A percentile compares a stretch with the other conserved stretches of the same genome.
Conservation (phyloP, 2,888 invertebrate genomes). For the Erynnis tages region DNA sequence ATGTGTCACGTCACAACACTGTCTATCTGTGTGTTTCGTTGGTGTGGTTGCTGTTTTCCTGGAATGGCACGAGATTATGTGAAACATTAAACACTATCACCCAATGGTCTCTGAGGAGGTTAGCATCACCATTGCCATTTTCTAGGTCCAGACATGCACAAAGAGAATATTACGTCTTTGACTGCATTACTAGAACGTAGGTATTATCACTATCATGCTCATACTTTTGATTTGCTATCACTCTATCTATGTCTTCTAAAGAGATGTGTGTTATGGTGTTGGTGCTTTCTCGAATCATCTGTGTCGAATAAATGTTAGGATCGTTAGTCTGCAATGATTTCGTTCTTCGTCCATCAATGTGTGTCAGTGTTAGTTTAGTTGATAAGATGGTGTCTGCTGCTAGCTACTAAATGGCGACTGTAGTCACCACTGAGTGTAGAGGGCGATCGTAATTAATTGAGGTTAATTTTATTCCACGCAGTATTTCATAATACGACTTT, state of each 20-base stretch:
- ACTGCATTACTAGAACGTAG: too few relatives aligned
- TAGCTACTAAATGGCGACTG: not conserved
- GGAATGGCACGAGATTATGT: not conserved
- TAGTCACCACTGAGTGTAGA: not conserved
- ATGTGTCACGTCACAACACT: not conserved
- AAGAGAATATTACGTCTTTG: not conserved
- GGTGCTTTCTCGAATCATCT: conserved; percentile 1
- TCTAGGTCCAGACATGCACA: conserved; percentile 13
- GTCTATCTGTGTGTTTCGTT: not conserved
- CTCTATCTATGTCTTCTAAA: not conserved
- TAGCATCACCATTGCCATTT: conserved; percentile 12
- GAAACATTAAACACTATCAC: not conserved
- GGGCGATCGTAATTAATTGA: conserved; percentile 1
- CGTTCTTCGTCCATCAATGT: too few relatives aligned
- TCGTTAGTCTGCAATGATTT: too few relatives aligned
- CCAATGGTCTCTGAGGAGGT: not conserved
- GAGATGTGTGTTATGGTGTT: not conserved
- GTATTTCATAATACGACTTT: not conserved
- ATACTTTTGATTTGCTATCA: not conserved
- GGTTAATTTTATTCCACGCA: not conserved
- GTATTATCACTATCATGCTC: conserved; percentile 16
- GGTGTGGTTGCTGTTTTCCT: not conserved
- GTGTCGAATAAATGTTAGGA: not conserved
- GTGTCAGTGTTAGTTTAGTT: not conserved
- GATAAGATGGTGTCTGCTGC: conserved; percentile 1